Percentiles rank a stretch among this genome's conserved stretches.
Evolutionary conservation across 2,113 vertebrate genomes (phyloP).

Genomic region (Physeter macrocephalus): DNA sequence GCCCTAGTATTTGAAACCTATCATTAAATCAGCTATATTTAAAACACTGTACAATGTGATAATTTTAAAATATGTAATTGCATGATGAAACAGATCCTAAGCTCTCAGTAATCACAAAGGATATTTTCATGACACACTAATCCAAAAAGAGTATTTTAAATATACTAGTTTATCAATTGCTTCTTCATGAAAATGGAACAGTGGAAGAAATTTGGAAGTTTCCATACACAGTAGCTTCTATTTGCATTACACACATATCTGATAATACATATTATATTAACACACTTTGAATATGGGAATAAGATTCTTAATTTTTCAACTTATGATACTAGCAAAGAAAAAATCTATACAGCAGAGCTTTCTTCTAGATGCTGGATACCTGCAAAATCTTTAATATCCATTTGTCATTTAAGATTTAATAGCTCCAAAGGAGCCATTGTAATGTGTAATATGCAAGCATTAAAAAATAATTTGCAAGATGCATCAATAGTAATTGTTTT

Average conservation of each 20-base stretch:
- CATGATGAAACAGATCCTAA: not conserved
- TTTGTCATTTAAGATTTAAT: slow-evolving; percentile 26
- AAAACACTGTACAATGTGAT: not conserved
- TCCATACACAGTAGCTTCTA: not conserved
- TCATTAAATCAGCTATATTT: not conserved
- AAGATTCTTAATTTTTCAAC: not conserved
- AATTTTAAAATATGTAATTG: not conserved
- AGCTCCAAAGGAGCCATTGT: not conserved
- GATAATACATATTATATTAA: not conserved
- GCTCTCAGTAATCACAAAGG: not conserved
- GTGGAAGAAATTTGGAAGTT: not conserved
- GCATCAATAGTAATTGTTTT: not conserved
- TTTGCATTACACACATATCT: not conserved
- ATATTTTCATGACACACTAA: not conserved
- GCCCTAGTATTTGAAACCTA: not conserved
- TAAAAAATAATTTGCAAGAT: slow-evolving; percentile 32
- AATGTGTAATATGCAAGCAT: not conserved
- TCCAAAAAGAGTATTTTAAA: not conserved
- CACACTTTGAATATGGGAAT: not conserved
- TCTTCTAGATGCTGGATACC: not conserved
- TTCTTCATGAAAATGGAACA: not conserved
- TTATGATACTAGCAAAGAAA: not conserved
- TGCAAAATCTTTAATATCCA: not conserved
- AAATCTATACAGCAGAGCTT: not conserved
- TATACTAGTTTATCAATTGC: not conserved